A percentile compares a stretch with the other conserved stretches of the same genome.
Evolutionary conservation across 2,113 vertebrate species (phyloP).

Genomic region (Piaya cayana): DNA sequence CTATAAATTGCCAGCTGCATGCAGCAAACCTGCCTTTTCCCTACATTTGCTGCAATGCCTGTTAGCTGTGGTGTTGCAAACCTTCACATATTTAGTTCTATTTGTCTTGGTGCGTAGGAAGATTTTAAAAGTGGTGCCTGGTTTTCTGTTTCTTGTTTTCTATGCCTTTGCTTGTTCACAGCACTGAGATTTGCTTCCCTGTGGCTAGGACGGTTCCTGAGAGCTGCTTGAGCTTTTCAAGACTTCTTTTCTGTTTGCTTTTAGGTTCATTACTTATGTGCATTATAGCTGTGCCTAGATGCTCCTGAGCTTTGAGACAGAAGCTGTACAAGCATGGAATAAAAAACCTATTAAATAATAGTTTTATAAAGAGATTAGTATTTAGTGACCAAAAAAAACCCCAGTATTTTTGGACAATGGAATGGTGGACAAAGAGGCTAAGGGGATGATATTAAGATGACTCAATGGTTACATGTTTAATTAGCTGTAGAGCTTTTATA

Average conservation of each 20-base stretch:
- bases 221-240: background rate
- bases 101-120: background rate
- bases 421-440: background rate
- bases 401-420: background rate
- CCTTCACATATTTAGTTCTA: background rate
- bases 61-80: background rate
- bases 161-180: background rate
- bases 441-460: background rate
- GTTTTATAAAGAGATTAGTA: background rate
- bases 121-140: background rate
- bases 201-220: background rate
- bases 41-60: background rate
- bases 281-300: background rate
- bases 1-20: background rate
- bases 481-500: slow-evolving; percentile 1
- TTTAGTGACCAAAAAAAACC: background rate
- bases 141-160: background rate
- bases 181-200: background rate
- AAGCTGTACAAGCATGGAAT: background rate
- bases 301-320: background rate
- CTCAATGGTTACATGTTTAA: background rate
- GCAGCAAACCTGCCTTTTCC: background rate
- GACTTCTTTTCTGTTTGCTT: background rate
- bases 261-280: background rate
- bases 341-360: background rate